These are phyloP conservation scores for Hapalemur alaotrensis DNA, from an alignment of 2,797 vertebrate genomes.

Conservation along the genomic window DNA sequence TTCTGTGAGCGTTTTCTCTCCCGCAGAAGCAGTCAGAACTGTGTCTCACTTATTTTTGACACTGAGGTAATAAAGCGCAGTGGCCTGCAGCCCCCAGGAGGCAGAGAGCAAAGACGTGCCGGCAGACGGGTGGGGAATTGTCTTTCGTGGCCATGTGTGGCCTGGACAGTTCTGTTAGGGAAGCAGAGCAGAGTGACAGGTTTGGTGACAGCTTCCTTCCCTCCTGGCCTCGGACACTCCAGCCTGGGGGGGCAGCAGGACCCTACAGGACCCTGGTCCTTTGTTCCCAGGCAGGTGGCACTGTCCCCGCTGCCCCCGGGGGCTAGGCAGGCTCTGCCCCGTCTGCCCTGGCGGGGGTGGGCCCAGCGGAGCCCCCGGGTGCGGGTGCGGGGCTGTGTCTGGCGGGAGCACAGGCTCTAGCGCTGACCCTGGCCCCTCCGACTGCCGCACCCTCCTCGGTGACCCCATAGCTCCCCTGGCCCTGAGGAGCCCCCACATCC, in stretches of 20 bases:
- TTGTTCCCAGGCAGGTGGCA: neutral
- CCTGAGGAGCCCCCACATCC: too few relatives aligned
- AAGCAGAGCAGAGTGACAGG: neutral
- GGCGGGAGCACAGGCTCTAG: too few relatives aligned
- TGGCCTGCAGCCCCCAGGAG: neutral
- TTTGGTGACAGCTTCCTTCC: neutral
- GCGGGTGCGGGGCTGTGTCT: too few relatives aligned
- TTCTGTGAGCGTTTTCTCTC: neutral
- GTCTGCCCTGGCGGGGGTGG: too few relatives aligned
- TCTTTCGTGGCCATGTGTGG: neutral
- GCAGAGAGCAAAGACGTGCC: neutral
- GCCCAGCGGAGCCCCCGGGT: too few relatives aligned
- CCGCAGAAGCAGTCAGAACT: too few relatives aligned
- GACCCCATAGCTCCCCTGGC: too few relatives aligned
- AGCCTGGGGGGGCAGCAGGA: neutral
- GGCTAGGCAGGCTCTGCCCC: accelerated
- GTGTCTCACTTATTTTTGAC: neutral
- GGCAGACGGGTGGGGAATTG: neutral
- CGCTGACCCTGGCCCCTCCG: too few relatives aligned
- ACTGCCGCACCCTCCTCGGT: too few relatives aligned
- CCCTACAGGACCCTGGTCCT: neutral
- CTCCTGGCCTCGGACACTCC: neutral
- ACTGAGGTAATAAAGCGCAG: neutral
- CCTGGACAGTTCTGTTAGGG: neutral
- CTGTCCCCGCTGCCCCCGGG: neutral